Evolutionary conservation across 2,888 invertebrate species (phyloP), one percentile per base, ranked within the genome.

Genomic region (Drosophila koepferae): DNA sequence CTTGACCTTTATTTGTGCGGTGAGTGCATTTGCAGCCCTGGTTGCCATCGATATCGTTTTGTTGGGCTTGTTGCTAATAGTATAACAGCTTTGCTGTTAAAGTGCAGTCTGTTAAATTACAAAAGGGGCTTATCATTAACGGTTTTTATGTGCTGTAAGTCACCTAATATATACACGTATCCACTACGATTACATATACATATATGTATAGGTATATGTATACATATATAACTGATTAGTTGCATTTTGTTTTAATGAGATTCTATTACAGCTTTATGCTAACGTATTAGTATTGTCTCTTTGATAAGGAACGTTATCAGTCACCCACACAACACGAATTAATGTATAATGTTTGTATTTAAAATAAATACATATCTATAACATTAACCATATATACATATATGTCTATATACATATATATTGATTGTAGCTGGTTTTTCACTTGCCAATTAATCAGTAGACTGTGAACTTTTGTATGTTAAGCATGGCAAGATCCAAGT

Each of bases 1-100:
- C 92, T 94, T 98, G 74, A 98, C 97, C 28, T 96, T 96, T 89
- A 94, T 97, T 94, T 94, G 97, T 94, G 96, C 96, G 94, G 97
- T 97, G 95, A 94, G 90, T 49, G 49, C 10, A 31, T 28, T 14
- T 59, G 61, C 44, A 69, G 56, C 64, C 68, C 72, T 73, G 56
- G 7, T 16, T 16, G 6, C 44, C 44, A 65, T 64, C 77, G 64
- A 64, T 46, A 80, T 63, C n/a, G n/a, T 28, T 31, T 23, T 49
- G 8, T 20, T 16, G 9, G 12, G 40, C 23, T 23, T 31, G n/a
- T n/a, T 28, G 14, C 38, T 9, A 16, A 38, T 49, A n/a, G n/a
- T n/a, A 56, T 9, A 16, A 41, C 59, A 59, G 23, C 8, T 8
- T 14, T 53, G 46, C 36, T 67, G 49, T 16, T 16, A 23, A n/a